Conservation (phyloP, 2,113 vertebrate species). For the Perognathus longimembris region DNA sequence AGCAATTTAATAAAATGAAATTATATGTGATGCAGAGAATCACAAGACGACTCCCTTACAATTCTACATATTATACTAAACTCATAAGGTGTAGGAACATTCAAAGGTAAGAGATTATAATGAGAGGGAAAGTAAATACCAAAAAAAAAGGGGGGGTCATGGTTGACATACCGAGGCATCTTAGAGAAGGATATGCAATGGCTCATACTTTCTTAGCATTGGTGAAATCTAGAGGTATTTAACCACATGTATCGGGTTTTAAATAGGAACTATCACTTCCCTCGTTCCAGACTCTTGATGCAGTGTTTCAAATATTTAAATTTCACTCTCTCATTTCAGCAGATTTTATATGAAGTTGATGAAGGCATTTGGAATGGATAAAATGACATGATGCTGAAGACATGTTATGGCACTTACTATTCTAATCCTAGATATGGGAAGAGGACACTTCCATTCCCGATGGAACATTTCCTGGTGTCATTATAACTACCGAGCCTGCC, state of each 20-base stretch:
- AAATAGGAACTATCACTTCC: background rate
- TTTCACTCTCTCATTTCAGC: background rate
- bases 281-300: background rate
- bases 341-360: background rate
- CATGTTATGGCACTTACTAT: background rate
- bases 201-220: background rate
- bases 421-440: background rate
- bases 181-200: background rate
- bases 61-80: background rate
- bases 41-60: background rate
- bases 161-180: fast-evolving
- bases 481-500: background rate
- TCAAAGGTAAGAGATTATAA: background rate
- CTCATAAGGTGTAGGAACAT: background rate
- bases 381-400: background rate
- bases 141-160: background rate
- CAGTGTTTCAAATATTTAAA: background rate
- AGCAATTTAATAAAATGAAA: background rate
- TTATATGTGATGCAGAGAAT: background rate
- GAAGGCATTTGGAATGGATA: background rate
- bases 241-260: background rate
- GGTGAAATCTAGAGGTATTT: background rate
- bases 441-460: background rate
- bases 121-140: background rate
- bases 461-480: background rate